These are phyloP conservation scores for Gymnopithys bicolor DNA, from an alignment of 2,797 vertebrate species.

Conservation along the genomic window DNA sequence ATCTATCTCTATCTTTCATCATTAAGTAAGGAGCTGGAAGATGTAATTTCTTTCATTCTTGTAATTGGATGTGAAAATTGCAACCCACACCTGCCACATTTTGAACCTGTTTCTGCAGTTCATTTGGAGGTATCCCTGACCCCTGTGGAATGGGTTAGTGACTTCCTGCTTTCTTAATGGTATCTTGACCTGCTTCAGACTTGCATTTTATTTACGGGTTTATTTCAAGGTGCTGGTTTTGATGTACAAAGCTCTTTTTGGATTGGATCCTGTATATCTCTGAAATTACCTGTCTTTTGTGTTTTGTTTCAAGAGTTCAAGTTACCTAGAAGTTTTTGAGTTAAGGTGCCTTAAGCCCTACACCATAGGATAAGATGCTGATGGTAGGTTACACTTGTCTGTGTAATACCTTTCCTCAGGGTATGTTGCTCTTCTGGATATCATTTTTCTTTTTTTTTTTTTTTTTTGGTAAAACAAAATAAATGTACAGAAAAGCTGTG, in stretches of 20 bases:
- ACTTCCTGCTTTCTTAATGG: constrained; percentile 15
- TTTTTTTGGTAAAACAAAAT: neutral
- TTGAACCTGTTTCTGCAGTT: neutral
- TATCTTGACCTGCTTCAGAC: constrained; percentile 14
- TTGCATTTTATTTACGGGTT: constrained; percentile 13
- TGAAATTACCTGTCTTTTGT: constrained; percentile 43
- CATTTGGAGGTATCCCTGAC: constrained; percentile 2
- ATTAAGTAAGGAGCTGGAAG: neutral
- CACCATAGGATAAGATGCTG: neutral
- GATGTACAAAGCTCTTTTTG: neutral
- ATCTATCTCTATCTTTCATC: neutral
- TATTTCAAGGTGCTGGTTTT: neutral
- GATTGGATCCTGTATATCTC: constrained; percentile 38
- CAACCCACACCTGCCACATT: neutral
- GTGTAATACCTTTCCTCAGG: neutral
- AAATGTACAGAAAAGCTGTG: neutral
- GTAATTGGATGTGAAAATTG: neutral
- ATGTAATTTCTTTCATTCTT: neutral
- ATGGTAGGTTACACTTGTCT: neutral
- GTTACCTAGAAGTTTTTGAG: neutral
- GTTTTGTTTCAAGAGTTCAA: constrained; percentile 33
- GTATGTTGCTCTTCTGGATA: neutral
- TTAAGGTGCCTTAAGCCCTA: neutral
- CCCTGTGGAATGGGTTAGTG: neutral
- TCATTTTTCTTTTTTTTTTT: neutral